These are phyloP conservation scores for Nemurella pictetii DNA, from an alignment of 2,888 invertebrate species.

Conservation along the genomic window DNA sequence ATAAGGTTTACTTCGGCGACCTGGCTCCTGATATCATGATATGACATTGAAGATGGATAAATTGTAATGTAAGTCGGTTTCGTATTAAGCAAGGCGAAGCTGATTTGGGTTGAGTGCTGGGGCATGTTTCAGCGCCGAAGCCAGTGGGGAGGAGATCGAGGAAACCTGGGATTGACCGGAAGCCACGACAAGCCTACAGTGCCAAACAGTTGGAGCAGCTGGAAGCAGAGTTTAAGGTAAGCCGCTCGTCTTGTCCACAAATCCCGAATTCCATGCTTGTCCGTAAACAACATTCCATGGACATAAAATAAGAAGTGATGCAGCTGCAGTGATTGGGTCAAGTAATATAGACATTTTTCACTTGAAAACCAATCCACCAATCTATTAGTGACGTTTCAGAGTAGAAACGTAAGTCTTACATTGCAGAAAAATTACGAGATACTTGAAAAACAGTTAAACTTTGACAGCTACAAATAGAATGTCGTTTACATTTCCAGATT, in stretches of 20 bases:
- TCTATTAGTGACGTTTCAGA: no score
- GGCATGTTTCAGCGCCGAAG: constrained; percentile 70
- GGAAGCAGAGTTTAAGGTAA: constrained; percentile 89
- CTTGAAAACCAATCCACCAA: no score
- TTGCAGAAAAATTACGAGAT: background rate
- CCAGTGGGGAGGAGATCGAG: constrained; percentile 77
- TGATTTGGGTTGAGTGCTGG: background rate
- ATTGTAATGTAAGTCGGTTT: no score
- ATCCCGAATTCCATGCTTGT: no score
- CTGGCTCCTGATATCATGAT: no score
- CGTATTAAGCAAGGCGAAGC: no score
- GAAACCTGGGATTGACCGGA: constrained; percentile 87
- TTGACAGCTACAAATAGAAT: background rate
- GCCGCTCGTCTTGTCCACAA: no score
- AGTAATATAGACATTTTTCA: background rate
- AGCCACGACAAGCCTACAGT: constrained; percentile 95
- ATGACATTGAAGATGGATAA: no score
- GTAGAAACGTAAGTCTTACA: no score
- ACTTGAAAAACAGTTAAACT: background rate
- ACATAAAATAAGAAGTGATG: background rate
- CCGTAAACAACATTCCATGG: no score
- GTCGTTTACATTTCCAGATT: constrained; percentile 54
- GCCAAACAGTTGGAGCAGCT: constrained; percentile 89
- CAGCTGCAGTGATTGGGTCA: background rate
- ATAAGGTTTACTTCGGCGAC: no score